Conservation (phyloP, 2,888 invertebrate genomes). For the Hipparchia semele region DNA sequence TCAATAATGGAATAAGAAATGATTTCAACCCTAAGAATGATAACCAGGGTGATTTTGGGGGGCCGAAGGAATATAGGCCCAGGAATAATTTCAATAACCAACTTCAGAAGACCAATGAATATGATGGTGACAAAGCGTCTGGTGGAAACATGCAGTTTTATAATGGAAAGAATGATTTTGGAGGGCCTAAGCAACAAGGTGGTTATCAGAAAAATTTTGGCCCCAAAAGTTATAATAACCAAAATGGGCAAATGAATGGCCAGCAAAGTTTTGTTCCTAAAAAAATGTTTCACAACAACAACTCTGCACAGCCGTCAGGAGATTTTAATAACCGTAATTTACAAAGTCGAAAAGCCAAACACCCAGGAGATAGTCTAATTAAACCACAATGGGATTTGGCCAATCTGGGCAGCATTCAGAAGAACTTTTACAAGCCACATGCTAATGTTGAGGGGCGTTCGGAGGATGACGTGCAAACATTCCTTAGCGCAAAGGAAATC, state of each 20-base stretch:
- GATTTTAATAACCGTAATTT: constrained; percentile 80
- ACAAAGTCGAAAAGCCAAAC: constrained; percentile 86
- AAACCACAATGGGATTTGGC: constrained; percentile 93
- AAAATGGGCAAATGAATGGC: constrained; percentile 55
- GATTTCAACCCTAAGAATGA: constrained; percentile 71
- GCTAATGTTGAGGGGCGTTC: constrained; percentile 86
- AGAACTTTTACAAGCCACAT: constrained; percentile 95
- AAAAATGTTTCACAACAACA: constrained; percentile 63
- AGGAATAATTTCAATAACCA: constrained; percentile 74
- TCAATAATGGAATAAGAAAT: constrained; percentile 76
- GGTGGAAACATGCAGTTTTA: constrained; percentile 75
- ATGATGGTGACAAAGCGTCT: constrained; percentile 64
- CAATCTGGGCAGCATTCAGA: constrained; percentile 91
- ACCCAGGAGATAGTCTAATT: constrained; percentile 87
- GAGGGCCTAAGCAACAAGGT: constrained; percentile 72
- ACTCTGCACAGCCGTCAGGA: constrained; percentile 55
- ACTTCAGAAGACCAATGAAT: constrained; percentile 67
- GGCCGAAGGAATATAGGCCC: constrained; percentile 73
- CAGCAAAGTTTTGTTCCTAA: constrained; percentile 68
- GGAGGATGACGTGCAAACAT: constrained; percentile 89
- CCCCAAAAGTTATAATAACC: constrained; percentile 69
- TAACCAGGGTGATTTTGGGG: constrained; percentile 75
- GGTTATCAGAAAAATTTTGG: constrained; percentile 68
- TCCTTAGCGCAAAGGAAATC: constrained; percentile 91
- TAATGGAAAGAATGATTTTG: constrained; percentile 74